Base-by-base conservation (phyloP, 2,113 vertebrate species). In the Setophaga kirtlandii region DNA sequence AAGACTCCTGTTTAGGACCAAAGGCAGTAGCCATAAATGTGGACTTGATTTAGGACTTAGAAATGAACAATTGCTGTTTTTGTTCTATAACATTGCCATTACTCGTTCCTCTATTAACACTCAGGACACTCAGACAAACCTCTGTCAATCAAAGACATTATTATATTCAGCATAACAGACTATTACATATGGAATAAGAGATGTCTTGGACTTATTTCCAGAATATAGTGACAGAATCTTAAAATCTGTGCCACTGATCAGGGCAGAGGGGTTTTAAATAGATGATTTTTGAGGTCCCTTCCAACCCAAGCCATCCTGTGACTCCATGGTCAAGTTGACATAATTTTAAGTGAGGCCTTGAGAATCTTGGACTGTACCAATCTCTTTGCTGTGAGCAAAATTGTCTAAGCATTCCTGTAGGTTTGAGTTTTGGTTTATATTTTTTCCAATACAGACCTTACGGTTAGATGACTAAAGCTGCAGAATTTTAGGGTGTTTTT, bases 271-370 rank as follows among this genome's bases (percentile, higher is more conserved):
- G 8, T 20, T 44, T 21, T 17, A 28, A 59, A 37, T 44, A 50
- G 31, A 23, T 24, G 5, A 5, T 39, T 39, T 39, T 39, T 39
- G 37, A 39, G 37, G 37, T 39, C 10, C 37, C 2, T 58, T 80
- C 8, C 58, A 64, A 42, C 10, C 2, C 27, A 73, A 73, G 15
- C 15, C 22, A 50, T 80, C 31, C 10, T 37, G 19, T 42, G 31
- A 35, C 33, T 71, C 24, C 14, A 0, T 25, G 9, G 35, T 31
- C 0, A 0, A 49, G 9, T 11, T 22, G 19, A 41, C 2, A n/a
- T 21, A 53, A 33, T 28, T 50, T 83, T 87, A 20, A 69, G 22
- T 77, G 24, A 73, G 12, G 6, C 8, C 31, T 65, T 68, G 24
- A 70, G 39, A 80, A 42, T 42, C 52, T 80, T 64, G 87, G 11